Base-by-base conservation (phyloP, 2,797 vertebrate species). In the Spheniscus humboldti region DNA sequence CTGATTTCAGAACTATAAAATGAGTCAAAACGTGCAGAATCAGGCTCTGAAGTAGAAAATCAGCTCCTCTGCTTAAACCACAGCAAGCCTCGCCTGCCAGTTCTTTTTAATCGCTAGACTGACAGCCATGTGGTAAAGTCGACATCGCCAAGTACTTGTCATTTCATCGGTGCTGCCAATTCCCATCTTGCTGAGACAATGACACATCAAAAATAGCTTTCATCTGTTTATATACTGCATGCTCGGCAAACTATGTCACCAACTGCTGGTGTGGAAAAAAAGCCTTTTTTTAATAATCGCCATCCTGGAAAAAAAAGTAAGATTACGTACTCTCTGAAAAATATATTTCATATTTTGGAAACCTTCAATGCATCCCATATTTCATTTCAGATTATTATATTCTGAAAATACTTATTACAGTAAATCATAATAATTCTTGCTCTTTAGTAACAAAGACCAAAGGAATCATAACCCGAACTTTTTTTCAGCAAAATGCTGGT, bases 131-230 rank as follows among this genome's bases (percentile, higher is more conserved):
- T 88, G 93, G 95, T 88, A 47, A 96, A 94, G 76, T 57, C 45
- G 53, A 89, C 90, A 74, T 82, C 16, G 95, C 95, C 95, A 96
- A 97, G 94, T 94, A 96, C 95, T 94, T 97, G 95, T 97, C 96
- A 97, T 94, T 94, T 97, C 94, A 86, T 88, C 37, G 0, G 83
- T n/a, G 83, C 91, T 97, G 97, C 95, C 95, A 95, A 97, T 94
- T 97, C 90, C 83, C 95, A 90, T 96, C 94, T 94, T 87, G 89
- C 95, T 96, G 94, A 97, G 94, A 97, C 97, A 97, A 97, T 96
- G 95, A 96, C 95, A 96, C 96, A 97, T 97, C 95, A 96, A 93
- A 97, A 95, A 96, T 95, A 97, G 95, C 91, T 90, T 94, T 97
- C 95, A 91, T 97, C 94, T 96, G 95, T 96, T 96, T 97, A 95